These are phyloP conservation scores for Rhingia rostrata DNA, from an alignment of 2,888 invertebrate genomes.

Conservation along the genomic window DNA sequence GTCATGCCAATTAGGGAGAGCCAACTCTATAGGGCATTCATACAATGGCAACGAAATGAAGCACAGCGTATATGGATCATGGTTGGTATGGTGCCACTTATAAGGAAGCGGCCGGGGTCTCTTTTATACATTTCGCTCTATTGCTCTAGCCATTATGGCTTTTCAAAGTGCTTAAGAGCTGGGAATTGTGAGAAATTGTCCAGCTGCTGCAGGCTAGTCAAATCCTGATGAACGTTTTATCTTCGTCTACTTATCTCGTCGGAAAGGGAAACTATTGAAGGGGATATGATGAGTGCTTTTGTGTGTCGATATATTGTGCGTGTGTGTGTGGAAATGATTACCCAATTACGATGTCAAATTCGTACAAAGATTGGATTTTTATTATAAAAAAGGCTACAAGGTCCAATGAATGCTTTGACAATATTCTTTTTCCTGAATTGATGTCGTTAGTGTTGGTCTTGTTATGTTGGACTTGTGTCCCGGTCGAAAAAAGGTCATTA, in stretches of 20 bases:
- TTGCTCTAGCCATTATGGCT: constrained; percentile 31
- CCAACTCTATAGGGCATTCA: constrained; percentile 38
- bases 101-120: constrained; percentile 25
- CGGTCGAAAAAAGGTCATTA: too few relatives aligned
- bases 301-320: neutral
- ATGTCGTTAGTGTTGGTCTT: constrained; percentile 14
- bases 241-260: neutral
- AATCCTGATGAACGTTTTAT: constrained; percentile 18
- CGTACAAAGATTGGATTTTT: constrained; percentile 12
- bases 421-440: constrained; percentile 41
- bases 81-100: constrained; percentile 27
- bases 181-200: constrained; percentile 62
- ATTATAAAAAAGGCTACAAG: constrained; percentile 4
- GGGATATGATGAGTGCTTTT: constrained; percentile 13
- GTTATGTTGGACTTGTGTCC: too few relatives aligned
- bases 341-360: constrained; percentile 65
- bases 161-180: constrained; percentile 47
- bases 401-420: constrained; percentile 23
- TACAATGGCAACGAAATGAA: constrained; percentile 13
- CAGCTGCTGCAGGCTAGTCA: constrained; percentile 47
- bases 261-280: constrained; percentile 47
- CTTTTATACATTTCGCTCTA: constrained; percentile 1
- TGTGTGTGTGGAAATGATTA: constrained; percentile 59
- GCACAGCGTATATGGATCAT: constrained; percentile 34
- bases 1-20: constrained; percentile 65